Conservation (phyloP, 2,113 vertebrate genomes). For the Corythaeola cristata region DNA sequence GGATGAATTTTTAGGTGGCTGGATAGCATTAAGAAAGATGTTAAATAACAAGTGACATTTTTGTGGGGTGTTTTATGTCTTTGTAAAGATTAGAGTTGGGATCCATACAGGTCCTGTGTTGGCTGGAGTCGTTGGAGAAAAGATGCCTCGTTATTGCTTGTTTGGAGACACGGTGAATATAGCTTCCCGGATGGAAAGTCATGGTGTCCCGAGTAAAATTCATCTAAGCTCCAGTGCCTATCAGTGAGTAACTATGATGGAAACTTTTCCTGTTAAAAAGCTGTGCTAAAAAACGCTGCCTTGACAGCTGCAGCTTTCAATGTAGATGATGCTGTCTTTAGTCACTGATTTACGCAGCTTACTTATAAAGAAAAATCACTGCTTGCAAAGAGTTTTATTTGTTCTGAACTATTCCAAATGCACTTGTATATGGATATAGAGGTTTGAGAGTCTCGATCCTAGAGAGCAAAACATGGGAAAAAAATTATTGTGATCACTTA, state of each 20-base stretch:
- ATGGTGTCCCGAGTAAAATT: slow-evolving; percentile 75
- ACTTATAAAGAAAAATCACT: neutral
- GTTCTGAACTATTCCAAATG: neutral
- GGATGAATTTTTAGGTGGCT: neutral
- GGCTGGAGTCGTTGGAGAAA: slow-evolving; percentile 79
- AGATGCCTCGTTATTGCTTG: slow-evolving; percentile 80
- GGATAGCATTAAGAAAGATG: neutral
- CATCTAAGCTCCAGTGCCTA: slow-evolving; percentile 75
- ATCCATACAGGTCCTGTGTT: slow-evolving; percentile 76
- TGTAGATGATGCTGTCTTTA: neutral
- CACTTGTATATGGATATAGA: neutral
- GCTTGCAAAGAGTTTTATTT: neutral
- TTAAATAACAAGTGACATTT: slow-evolving; percentile 8
- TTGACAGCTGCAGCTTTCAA: neutral
- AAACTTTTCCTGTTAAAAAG: neutral
- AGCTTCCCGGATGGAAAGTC: slow-evolving; percentile 78
- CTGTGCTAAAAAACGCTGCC: neutral
- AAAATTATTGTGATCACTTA: neutral
- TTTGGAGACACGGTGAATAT: slow-evolving; percentile 82
- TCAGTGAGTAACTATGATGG: slow-evolving; percentile 42
- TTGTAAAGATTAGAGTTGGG: slow-evolving; percentile 75
- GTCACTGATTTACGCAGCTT: neutral
- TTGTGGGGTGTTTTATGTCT: slow-evolving; percentile 34
- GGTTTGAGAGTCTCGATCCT: neutral
- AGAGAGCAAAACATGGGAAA: neutral